Evolutionary conservation across 2,888 invertebrate genomes (phyloP).

Genomic region (Salticus scenicus): DNA sequence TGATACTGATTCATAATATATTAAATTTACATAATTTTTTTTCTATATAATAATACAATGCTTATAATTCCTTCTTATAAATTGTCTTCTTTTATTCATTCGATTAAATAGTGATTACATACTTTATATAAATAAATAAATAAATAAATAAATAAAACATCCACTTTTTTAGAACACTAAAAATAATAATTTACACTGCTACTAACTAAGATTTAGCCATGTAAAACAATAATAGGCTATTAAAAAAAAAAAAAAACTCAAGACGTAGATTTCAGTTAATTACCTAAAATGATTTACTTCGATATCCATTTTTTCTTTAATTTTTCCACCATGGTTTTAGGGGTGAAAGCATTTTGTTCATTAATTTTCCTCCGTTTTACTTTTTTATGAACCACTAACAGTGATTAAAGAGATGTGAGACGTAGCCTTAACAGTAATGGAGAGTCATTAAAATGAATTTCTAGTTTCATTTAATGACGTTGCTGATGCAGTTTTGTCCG

Average conservation of each 20-base stretch:
- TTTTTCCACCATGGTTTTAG: conserved; percentile 14
- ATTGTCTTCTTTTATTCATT: too few species aligned
- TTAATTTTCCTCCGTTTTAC: conserved; percentile 43
- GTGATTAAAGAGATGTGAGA: conserved; percentile 53
- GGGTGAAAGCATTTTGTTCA: conserved; percentile 43
- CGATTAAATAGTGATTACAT: too few species aligned
- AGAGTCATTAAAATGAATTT: conserved; percentile 57
- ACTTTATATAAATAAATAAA: too few species aligned
- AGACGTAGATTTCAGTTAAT: conserved; percentile 51
- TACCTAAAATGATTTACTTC: conserved; percentile 64
- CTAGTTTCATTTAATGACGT: conserved; percentile 38
- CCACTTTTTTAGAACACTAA: neutral
- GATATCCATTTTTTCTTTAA: conserved; percentile 18
- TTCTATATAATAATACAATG: too few species aligned
- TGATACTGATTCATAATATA: too few species aligned
- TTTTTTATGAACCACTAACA: neutral
- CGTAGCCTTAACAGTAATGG: conserved; percentile 58
- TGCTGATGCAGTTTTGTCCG: conserved; percentile 40
- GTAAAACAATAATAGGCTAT: neutral
- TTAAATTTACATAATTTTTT: too few species aligned
- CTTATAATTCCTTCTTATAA: too few species aligned
- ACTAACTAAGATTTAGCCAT: neutral
- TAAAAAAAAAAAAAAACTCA: conserved; percentile 21
- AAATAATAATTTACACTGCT: neutral
- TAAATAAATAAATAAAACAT: too few species aligned